These are phyloP conservation scores for Lycaena phlaeas DNA, from an alignment of 2,888 invertebrate genomes.

Conservation along the genomic window DNA sequence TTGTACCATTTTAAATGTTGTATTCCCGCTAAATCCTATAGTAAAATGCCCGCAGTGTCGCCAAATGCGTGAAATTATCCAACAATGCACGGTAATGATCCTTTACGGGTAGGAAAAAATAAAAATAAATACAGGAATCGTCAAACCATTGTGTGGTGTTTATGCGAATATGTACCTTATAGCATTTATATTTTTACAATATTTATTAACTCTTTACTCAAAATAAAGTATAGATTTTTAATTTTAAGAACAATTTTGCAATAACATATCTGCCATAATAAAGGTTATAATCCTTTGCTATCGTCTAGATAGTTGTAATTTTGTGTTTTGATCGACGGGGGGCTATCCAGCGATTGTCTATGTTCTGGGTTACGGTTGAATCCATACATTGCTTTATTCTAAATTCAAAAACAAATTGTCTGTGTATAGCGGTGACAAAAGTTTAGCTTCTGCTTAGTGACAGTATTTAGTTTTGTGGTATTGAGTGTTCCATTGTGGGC, in stretches of 20 bases:
- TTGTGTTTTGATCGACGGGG: slow-evolving; percentile 45
- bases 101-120: slow-evolving; percentile 60
- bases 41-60: slow-evolving; percentile 60
- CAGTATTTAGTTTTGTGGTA: slow-evolving; percentile 43
- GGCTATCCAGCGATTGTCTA: slow-evolving; percentile 45
- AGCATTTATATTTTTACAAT: not conserved
- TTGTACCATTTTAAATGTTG: slow-evolving; percentile 33
- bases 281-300: not conserved
- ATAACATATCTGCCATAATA: not conserved
- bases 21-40: slow-evolving; percentile 53
- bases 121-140: slow-evolving; percentile 48
- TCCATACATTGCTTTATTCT: slow-evolving; percentile 36
- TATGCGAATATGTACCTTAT: slow-evolving; percentile 26
- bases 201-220: slow-evolving; percentile 5
- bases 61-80: slow-evolving; percentile 66
- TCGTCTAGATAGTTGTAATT: slow-evolving; percentile 31
- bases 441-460: slow-evolving; percentile 39
- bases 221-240: not conserved
- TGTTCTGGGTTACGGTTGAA: slow-evolving; percentile 49
- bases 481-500: slow-evolving; percentile 39
- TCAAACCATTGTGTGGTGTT: slow-evolving; percentile 22
- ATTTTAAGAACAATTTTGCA: not conserved
- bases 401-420: slow-evolving; percentile 38
- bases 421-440: slow-evolving; percentile 45
- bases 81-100: slow-evolving; percentile 64